These are phyloP conservation scores for Malurus leucopterus DNA, from an alignment of 2,797 vertebrate species.

Conservation along the genomic window DNA sequence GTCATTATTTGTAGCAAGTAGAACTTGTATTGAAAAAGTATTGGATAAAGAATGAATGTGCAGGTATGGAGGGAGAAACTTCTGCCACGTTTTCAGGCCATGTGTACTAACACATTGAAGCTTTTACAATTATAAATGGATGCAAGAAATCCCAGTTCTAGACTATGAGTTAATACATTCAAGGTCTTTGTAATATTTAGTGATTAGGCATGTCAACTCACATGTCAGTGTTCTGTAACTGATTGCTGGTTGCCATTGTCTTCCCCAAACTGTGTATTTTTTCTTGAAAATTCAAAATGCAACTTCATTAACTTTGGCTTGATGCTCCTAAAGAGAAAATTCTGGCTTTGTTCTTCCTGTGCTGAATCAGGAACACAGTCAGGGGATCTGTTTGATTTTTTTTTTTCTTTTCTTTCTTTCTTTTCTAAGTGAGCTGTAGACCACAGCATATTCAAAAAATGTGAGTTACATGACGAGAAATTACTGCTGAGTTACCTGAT, in stretches of 20 bases:
- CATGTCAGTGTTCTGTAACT: rapidly evolving
- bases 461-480: background rate
- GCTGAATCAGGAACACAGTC: background rate
- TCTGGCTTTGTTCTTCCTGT: background rate
- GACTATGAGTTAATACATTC: background rate
- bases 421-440: background rate
- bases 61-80: background rate
- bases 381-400: background rate
- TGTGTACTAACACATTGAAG: background rate
- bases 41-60: background rate
- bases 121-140: background rate
- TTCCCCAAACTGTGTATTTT: background rate
- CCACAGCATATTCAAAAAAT: background rate
- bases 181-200: background rate
- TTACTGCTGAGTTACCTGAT: background rate
- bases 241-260: background rate
- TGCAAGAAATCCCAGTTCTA: background rate
- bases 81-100: background rate
- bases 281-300: constrained; percentile 2
- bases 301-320: background rate
- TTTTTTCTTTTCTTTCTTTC: background rate
- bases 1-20: background rate
- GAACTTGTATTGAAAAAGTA: background rate
- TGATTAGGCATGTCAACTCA: background rate
- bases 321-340: background rate